Conservation (phyloP, 2,888 invertebrate genomes). For the Barypeithes pellucidus region DNA sequence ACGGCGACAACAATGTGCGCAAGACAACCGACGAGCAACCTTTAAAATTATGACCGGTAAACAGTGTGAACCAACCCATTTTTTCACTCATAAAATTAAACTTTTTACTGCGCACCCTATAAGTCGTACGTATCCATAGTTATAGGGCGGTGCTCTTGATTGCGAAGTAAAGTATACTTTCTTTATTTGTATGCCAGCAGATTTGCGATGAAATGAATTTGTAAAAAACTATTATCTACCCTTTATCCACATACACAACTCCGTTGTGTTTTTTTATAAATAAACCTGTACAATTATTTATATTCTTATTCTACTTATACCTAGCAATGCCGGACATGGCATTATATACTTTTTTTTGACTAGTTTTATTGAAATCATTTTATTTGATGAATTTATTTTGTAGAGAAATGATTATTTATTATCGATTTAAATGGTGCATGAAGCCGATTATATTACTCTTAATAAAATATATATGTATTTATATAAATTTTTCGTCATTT, state of each 20-base stretch:
- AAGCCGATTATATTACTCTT: background rate
- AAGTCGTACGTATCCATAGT: too few relatives aligned
- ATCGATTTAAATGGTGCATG: background rate
- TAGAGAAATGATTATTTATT: conserved; percentile 3
- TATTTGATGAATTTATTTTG: background rate
- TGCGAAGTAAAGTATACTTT: too few relatives aligned
- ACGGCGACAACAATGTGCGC: too few relatives aligned
- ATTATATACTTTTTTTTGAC: conserved; percentile 25
- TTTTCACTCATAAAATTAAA: too few relatives aligned
- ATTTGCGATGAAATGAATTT: too few relatives aligned
- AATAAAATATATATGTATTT: conserved; percentile 8
- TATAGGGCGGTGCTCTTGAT: too few relatives aligned
- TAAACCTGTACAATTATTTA: conserved; percentile 9
- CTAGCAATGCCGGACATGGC: conserved; percentile 33
- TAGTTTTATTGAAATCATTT: conserved; percentile 31
- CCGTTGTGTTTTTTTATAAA: background rate
- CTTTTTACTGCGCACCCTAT: too few relatives aligned
- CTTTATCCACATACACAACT: background rate
- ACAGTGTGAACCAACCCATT: too few relatives aligned
- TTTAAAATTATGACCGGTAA: too few relatives aligned
- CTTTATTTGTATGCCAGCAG: too few relatives aligned
- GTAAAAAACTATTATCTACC: background rate
- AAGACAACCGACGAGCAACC: too few relatives aligned
- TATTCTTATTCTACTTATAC: conserved; percentile 12
- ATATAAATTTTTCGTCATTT: background rate